A percentile compares a stretch with the other conserved stretches of the same genome.
phyloP scores from a whole-genome alignment of 2,888 invertebrate genomes.

The Aspidapion aeneum region DNA sequence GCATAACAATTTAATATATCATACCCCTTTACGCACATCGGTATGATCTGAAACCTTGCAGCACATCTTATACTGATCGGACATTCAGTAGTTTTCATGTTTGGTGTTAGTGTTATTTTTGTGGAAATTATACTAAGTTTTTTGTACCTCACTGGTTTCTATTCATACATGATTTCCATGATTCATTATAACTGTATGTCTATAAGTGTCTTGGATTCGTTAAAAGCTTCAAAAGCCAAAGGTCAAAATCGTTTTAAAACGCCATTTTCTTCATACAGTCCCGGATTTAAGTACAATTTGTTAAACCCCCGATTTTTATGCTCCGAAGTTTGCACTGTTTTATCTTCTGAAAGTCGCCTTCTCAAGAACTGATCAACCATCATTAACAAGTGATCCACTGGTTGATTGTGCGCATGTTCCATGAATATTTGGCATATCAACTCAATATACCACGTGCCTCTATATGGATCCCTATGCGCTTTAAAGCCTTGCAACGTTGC shows the following conservation, averaged over 20 bases:
- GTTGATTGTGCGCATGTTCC: constrained; percentile 56
- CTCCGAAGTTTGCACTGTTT: constrained; percentile 56
- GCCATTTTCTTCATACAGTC: constrained; percentile 49
- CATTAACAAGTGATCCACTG: constrained; percentile 62
- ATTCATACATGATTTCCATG: too few species aligned
- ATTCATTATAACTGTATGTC: too few species aligned
- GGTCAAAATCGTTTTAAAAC: constrained; percentile 21
- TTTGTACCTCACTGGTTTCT: too few species aligned
- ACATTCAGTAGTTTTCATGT: too few species aligned
- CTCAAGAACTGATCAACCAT: constrained; percentile 54
- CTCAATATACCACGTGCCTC: constrained; percentile 70
- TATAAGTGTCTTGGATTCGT: too few species aligned
- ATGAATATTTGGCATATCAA: constrained; percentile 63
- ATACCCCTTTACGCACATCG: too few species aligned
- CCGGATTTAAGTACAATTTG: constrained; percentile 65
- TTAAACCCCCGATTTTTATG: constrained; percentile 65
- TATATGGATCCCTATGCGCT: constrained; percentile 56
- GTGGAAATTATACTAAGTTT: too few species aligned
- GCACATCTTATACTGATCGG: too few species aligned
- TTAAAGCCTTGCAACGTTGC: constrained; percentile 57
- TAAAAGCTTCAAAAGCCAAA: background rate
- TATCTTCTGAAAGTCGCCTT: constrained; percentile 39
- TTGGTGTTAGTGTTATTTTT: too few species aligned
- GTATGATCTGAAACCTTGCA: too few species aligned
- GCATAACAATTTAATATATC: too few species aligned